Base-by-base conservation (phyloP, 2,113 vertebrate species). In the Falco punctatus region DNA sequence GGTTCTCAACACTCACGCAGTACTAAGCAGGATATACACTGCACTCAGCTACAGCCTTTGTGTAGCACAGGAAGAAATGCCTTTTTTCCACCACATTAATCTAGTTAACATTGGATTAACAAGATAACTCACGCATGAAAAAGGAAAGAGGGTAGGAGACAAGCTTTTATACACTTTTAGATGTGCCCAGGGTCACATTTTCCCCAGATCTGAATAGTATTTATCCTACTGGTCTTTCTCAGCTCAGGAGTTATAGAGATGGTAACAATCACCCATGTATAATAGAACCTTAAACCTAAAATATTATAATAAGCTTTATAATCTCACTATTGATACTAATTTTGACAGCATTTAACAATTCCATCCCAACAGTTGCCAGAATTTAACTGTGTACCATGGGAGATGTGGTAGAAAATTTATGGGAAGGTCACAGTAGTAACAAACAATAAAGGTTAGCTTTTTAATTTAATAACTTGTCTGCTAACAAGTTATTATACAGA, bases 31-130 rank as follows among this genome's bases (percentile, higher is more conserved):
- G 77, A 71, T 65, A 55, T 38, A 46, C 44, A 42, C 49, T 38
- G 54, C 40, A 79, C 28, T 84, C 66, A 75, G 86, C 46, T 69
- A 40, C 52, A 62, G 59, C 26, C 52, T 96, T 94, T 92, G 44
- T 65, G 40, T 14, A 27, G 21, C 32, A 32, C 30, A 65, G 64
- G 40, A 78, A 65, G 48, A 96, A 81, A 75, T 74, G 52, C 19
- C 44, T 89, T 94, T 92, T 90, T 92, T 87, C 61, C 89, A 54
- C n/a, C 10, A 57, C 35, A 87, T 85, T 92, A 89, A 85, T 93
- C 57, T 91, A 85, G 85, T 93, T 88, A 94, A 65, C 61, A 33
- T 71, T 88, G 94, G 88, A 95, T 93, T 94, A 95, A 22, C 33
- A 74, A 96, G 21, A 71, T 79, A 91, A 92, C 55, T 93, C 52